A percentile compares a stretch with the other conserved stretches of the same genome.
These are phyloP conservation scores for Thumatha senex DNA, from an alignment of 2,888 invertebrate species.

Conservation along the genomic window DNA sequence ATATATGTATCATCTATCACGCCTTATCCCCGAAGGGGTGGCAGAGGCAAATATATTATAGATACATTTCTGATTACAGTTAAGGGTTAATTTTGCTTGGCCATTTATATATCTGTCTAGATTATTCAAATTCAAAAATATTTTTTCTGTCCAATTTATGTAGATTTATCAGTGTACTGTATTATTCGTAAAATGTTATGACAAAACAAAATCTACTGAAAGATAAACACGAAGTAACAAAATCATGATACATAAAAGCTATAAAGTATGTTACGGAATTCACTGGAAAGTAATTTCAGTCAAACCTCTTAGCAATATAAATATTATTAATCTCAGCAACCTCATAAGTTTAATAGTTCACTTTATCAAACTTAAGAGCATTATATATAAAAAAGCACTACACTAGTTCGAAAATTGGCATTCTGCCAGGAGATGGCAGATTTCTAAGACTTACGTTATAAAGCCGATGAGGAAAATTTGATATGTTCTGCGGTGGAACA, in stretches of 20 bases:
- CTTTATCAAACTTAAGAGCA: conserved; percentile 77
- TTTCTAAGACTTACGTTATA: conserved; percentile 42
- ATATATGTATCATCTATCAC: no score
- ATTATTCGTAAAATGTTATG: no score
- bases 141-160: no score
- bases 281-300: conserved; percentile 55
- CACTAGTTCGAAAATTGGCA: conserved; percentile 56
- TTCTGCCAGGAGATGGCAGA: conserved; percentile 51
- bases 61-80: no score
- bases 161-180: no score
- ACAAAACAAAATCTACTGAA: no score
- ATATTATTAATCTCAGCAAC: conserved; percentile 65
- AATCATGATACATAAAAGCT: conserved; percentile 22
- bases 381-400: conserved; percentile 68
- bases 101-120: no score
- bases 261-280: conserved; percentile 32
- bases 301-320: conserved; percentile 72
- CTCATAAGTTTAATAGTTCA: conserved; percentile 60
- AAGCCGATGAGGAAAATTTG: conserved; percentile 44
- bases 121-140: no score
- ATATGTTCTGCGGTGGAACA: conserved; percentile 28
- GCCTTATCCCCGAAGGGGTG: no score
- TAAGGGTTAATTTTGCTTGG: no score
- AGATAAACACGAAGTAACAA: background rate
- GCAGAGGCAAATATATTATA: no score